Percentiles rank a stretch among this genome's conserved stretches.
phyloP scores from a whole-genome alignment of 2,888 invertebrate genomes.

The Cenopis cana region DNA sequence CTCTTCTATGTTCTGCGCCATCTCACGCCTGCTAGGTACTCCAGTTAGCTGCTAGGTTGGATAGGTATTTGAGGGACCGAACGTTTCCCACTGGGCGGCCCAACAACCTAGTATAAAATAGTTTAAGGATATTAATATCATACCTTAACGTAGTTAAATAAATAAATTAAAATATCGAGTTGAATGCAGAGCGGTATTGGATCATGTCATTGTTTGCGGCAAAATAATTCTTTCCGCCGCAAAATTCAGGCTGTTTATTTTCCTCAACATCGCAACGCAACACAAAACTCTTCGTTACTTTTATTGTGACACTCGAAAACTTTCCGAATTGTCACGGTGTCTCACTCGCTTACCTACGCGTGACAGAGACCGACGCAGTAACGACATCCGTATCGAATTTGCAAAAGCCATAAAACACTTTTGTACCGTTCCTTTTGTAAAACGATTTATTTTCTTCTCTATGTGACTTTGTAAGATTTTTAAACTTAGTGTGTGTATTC shows the following conservation, averaged over 20 bases:
- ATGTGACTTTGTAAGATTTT: background rate
- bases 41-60: too few relatives aligned
- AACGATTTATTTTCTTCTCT: constrained; percentile 20
- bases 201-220: background rate
- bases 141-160: too few relatives aligned
- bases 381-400: constrained; percentile 38
- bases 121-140: too few relatives aligned
- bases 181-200: background rate
- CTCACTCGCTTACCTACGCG: constrained; percentile 12
- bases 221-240: background rate
- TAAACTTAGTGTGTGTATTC: background rate
- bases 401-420: constrained; percentile 27
- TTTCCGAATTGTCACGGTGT: constrained; percentile 21
- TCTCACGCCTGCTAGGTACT: too few relatives aligned
- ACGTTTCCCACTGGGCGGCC: too few relatives aligned
- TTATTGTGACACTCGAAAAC: constrained; percentile 29
- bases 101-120: too few relatives aligned
- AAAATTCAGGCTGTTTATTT: constrained; percentile 15
- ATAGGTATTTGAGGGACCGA: too few relatives aligned
- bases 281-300: constrained; percentile 21
- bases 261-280: background rate
- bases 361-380: constrained; percentile 14
- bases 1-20: too few relatives aligned
- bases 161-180: too few relatives aligned
- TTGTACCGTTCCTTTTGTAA: constrained; percentile 27